Evolutionary conservation across 2,113 vertebrate species (phyloP).

Genomic region (Cacatua alba): DNA sequence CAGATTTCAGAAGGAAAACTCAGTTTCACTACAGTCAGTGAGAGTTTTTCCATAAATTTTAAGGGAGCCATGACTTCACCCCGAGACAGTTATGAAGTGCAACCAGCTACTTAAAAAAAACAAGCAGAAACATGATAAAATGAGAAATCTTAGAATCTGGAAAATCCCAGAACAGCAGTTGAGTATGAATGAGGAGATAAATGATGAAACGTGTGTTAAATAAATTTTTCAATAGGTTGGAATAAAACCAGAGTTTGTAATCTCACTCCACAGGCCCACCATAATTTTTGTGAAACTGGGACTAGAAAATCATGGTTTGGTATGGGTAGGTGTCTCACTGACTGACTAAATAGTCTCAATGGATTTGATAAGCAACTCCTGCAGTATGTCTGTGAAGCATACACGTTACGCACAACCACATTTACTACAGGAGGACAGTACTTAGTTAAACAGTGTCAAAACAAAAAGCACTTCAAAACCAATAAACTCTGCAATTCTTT

Average conservation of each 20-base stretch:
- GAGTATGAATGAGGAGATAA: conserved; percentile 10
- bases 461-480: background rate
- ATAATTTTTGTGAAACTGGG: background rate
- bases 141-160: background rate
- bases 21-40: background rate
- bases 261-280: background rate
- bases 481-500: background rate
- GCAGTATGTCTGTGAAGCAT: rapidly evolving
- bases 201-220: background rate
- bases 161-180: background rate
- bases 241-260: background rate
- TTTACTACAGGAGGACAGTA: background rate
- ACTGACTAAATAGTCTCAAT: background rate
- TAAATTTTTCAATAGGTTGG: background rate
- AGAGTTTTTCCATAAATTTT: background rate
- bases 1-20: background rate
- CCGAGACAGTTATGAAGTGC: background rate
- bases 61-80: background rate
- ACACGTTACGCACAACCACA: background rate
- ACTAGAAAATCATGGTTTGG: background rate
- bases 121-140: background rate
- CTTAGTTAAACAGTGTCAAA: background rate
- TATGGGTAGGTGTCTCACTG: background rate
- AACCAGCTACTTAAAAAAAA: background rate
- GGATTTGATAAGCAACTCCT: background rate